phyloP scores from a whole-genome alignment of 2,888 invertebrate genomes.

The Cheilosia pagana region DNA sequence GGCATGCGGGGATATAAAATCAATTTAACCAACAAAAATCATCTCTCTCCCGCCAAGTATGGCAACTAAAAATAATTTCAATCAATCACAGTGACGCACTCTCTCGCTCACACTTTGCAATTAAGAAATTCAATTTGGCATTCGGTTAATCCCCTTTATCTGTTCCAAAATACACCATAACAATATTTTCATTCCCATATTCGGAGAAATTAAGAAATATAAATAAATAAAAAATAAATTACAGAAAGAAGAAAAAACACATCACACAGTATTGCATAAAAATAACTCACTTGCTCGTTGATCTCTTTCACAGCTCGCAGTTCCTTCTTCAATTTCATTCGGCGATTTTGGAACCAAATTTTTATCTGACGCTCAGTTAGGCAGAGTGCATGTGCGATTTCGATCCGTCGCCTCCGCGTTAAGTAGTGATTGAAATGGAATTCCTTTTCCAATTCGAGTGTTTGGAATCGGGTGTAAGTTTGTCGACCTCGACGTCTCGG shows the following conservation, averaged over 20 bases:
- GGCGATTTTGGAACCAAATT: constrained; percentile 98
- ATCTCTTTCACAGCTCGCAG: constrained; percentile 97
- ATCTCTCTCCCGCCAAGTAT: neutral
- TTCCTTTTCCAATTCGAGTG: constrained; percentile 98
- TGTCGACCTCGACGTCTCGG: constrained; percentile 97
- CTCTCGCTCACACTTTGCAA: constrained; percentile 15
- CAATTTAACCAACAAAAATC: constrained; percentile 12
- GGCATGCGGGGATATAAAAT: neutral
- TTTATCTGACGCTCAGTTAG: constrained; percentile 98
- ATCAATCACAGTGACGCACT: constrained; percentile 69
- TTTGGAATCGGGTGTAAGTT: constrained; percentile 99
- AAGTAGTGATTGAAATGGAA: constrained; percentile 99
- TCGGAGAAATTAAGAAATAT: constrained; percentile 59
- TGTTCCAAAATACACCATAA: constrained; percentile 50
- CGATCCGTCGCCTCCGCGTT: constrained; percentile 97
- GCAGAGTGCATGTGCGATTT: constrained; percentile 98
- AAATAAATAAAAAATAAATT: constrained; percentile 64
- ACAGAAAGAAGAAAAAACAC: constrained; percentile 24
- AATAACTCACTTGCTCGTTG: constrained; percentile 89
- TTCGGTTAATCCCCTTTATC: constrained; percentile 64
- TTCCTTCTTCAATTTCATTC: constrained; percentile 98
- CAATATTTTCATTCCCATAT: constrained; percentile 62
- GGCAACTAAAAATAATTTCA: constrained; percentile 38
- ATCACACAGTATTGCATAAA: constrained; percentile 44
- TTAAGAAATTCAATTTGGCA: constrained; percentile 49